Evolutionary conservation across 1,140 invertebrate species (phyloP).

Genomic region (Drosophila mayri): DNA sequence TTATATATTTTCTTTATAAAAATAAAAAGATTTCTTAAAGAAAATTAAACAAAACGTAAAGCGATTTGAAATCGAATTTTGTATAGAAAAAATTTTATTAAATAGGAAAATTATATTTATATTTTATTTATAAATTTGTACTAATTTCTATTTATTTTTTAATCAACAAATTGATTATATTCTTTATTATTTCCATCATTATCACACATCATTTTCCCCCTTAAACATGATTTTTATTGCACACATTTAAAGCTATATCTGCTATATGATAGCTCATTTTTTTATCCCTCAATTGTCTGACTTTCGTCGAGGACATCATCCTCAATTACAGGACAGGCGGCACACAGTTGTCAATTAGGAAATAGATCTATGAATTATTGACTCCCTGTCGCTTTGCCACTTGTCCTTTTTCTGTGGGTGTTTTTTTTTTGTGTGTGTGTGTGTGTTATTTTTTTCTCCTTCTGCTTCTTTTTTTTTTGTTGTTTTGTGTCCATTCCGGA

Average conservation of each 20-base stretch:
- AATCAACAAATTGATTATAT: not conserved
- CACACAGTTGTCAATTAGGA: slow-evolving; percentile 50
- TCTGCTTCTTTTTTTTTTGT: not conserved
- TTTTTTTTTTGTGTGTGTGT: too few relatives aligned
- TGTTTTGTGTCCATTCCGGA: slow-evolving; percentile 53
- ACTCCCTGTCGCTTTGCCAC: slow-evolving; percentile 55
- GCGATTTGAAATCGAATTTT: too few relatives aligned
- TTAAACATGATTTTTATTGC: not conserved
- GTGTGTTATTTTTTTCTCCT: not conserved
- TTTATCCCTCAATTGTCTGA: slow-evolving; percentile 16
- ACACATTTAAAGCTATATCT: not conserved
- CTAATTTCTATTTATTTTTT: too few relatives aligned
- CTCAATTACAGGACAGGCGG: slow-evolving; percentile 32
- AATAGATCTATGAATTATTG: slow-evolving; percentile 56
- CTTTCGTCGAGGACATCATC: slow-evolving; percentile 34
- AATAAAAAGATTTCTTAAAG: too few relatives aligned
- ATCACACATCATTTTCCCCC: not conserved
- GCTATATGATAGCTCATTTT: not conserved
- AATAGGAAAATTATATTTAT: too few relatives aligned
- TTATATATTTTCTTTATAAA: too few relatives aligned
- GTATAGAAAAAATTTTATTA: too few relatives aligned
- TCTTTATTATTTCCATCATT: not conserved
- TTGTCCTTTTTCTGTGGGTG: slow-evolving; percentile 1
- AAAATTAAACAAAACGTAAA: too few relatives aligned
- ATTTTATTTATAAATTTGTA: too few relatives aligned